A percentile compares a stretch with the other conserved stretches of the same genome.
phyloP scores from a whole-genome alignment of 2,797 vertebrate genomes.

The Emys orbicularis region DNA sequence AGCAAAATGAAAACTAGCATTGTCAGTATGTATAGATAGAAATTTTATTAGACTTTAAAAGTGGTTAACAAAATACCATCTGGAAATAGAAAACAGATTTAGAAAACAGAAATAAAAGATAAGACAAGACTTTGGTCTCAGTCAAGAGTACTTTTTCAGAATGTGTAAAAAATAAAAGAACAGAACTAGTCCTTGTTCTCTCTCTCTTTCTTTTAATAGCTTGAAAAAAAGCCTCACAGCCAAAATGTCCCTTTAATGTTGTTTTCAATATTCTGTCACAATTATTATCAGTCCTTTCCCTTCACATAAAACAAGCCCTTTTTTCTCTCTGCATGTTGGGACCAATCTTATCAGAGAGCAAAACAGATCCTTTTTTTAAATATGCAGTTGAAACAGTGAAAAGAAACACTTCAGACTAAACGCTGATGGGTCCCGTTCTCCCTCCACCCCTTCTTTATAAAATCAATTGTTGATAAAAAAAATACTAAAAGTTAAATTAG shows the following conservation, averaged over 20 bases:
- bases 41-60: constrained; percentile 11
- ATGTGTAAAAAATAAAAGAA: constrained; percentile 43
- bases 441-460: not conserved
- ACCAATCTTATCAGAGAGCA: not conserved
- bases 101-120: constrained; percentile 28
- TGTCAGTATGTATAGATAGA: not conserved
- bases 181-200: not conserved
- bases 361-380: constrained; percentile 27
- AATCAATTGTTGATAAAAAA: constrained; percentile 37
- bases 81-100: constrained; percentile 15
- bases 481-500: not conserved
- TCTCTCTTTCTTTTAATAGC: not conserved
- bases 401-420: constrained; percentile 2
- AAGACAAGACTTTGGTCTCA: not conserved
- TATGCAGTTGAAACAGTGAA: constrained; percentile 4
- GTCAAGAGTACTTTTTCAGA: not conserved
- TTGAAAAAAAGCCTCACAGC: not conserved
- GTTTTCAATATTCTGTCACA: constrained; percentile 31
- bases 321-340: constrained; percentile 40
- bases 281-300: constrained; percentile 49
- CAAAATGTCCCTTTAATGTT: constrained; percentile 52
- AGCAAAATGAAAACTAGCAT: not conserved
- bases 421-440: not conserved
- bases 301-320: constrained; percentile 7
- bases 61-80: not conserved